A percentile compares a stretch with the other conserved stretches of the same genome.
These are phyloP conservation scores for Troides aeacus DNA, from an alignment of 2,888 invertebrate genomes.

Conservation along the genomic window DNA sequence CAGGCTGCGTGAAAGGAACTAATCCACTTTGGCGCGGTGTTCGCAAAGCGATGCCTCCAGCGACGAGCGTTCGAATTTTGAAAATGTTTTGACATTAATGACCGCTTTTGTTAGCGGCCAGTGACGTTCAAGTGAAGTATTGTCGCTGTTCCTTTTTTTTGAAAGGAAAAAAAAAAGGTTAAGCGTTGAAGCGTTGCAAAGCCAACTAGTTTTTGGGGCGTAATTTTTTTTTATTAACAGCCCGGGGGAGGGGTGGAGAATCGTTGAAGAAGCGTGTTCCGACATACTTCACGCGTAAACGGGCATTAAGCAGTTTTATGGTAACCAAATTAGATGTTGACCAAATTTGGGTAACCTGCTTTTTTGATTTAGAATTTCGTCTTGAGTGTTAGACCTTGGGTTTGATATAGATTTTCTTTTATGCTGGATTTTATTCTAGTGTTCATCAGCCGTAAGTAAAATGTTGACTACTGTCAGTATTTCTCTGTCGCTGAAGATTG, in stretches of 20 bases:
- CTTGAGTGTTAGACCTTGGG: too few relatives aligned
- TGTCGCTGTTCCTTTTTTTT: constrained; percentile 41
- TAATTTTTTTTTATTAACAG: constrained; percentile 14
- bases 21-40: constrained; percentile 44
- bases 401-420: too few relatives aligned
- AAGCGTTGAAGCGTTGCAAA: constrained; percentile 31
- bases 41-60: constrained; percentile 60
- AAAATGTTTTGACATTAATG: constrained; percentile 79
- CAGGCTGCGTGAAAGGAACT: constrained; percentile 33
- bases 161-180: constrained; percentile 31
- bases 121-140: constrained; percentile 57
- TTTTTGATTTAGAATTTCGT: background rate
- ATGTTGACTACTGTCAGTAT: too few relatives aligned
- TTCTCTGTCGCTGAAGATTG: too few relatives aligned
- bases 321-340: background rate
- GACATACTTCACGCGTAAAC: background rate
- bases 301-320: background rate
- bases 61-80: constrained; percentile 68
- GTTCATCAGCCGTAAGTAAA: too few relatives aligned
- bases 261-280: background rate
- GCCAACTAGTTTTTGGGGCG: constrained; percentile 28
- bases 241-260: background rate
- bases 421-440: too few relatives aligned
- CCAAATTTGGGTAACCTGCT: background rate
- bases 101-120: constrained; percentile 58